A percentile compares a stretch with the other conserved stretches of the same genome.
phyloP scores from a whole-genome alignment of 2,797 vertebrate species.

The Lophius americanus region DNA sequence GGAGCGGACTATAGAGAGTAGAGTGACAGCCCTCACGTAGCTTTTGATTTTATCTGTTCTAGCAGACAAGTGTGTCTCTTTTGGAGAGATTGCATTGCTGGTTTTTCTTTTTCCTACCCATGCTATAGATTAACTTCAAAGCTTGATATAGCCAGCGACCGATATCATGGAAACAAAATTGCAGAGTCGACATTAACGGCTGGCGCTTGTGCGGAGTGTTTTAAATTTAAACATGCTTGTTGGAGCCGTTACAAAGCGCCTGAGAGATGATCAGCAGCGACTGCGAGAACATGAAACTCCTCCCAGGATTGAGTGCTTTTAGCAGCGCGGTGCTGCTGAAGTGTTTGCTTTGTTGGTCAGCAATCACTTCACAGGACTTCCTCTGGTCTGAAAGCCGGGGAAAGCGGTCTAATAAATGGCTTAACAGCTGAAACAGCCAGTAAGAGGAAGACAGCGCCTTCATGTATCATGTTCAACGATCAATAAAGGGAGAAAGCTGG shows the following conservation, averaged over 20 bases:
- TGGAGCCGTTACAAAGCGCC: constrained; percentile 57
- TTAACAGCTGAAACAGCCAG: constrained; percentile 34
- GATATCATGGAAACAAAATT: constrained; percentile 70
- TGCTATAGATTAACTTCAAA: constrained; percentile 74
- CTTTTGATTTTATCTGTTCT: constrained; percentile 59
- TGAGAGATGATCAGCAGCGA: constrained; percentile 58
- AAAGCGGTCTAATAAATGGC: constrained; percentile 49
- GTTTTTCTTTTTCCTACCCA: constrained; percentile 13
- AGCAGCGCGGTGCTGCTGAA: constrained; percentile 43
- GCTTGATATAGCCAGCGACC: constrained; percentile 37
- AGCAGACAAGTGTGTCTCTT: constrained; percentile 31
- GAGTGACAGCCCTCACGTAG: constrained; percentile 53
- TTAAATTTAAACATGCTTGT: constrained; percentile 69
- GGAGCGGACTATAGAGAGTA: constrained; percentile 53
- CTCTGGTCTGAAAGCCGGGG: constrained; percentile 43
- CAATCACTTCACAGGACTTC: constrained; percentile 38
- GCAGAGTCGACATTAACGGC: constrained; percentile 56
- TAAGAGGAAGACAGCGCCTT: constrained; percentile 43
- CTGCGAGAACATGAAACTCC: constrained; percentile 52
- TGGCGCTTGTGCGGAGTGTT: constrained; percentile 55
- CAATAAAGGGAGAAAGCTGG: constrained; percentile 49
- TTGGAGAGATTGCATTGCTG: constrained; percentile 21
- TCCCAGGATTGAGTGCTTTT: constrained; percentile 39
- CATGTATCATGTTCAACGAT: constrained; percentile 50
- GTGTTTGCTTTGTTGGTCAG: constrained; percentile 51